A percentile compares a stretch with the other conserved stretches of the same genome.
These are phyloP conservation scores for Geopemphigus sp. DNA, from an alignment of 1,140 invertebrate species.

Conservation along the genomic window DNA sequence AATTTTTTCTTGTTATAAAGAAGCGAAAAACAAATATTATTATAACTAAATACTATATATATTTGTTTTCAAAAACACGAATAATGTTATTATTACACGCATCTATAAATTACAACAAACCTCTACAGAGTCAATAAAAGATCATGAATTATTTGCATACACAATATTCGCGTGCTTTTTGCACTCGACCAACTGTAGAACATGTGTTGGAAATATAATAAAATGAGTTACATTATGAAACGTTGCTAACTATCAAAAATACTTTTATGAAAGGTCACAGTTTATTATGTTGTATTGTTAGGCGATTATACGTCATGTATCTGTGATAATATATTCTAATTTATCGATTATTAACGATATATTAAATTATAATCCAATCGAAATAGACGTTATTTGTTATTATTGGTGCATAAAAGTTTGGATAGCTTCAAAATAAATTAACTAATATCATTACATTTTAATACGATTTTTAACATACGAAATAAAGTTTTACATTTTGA, in stretches of 20 bases:
- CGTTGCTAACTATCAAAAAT: neutral
- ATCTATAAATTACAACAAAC: neutral
- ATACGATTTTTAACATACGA: too few species aligned
- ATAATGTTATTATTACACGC: neutral
- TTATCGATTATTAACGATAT: neutral
- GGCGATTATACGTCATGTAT: neutral
- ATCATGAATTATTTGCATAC: neutral
- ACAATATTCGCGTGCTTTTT: too few species aligned
- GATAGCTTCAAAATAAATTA: neutral
- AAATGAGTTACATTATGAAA: neutral
- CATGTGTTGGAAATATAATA: too few species aligned
- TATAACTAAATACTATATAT: too few species aligned
- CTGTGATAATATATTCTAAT: neutral
- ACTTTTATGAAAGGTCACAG: neutral
- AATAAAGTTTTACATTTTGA: too few species aligned
- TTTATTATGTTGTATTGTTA: neutral
- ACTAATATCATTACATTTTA: neutral
- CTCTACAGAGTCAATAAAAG: neutral
- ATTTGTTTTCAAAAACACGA: neutral
- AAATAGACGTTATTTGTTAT: neutral
- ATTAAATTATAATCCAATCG: neutral
- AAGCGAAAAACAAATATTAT: too few species aligned
- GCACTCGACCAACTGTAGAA: too few species aligned
- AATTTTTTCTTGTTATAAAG: too few species aligned
- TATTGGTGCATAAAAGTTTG: neutral